Base-by-base conservation (phyloP, 1,140 invertebrate genomes). In the Globodera ellingtonae region DNA sequence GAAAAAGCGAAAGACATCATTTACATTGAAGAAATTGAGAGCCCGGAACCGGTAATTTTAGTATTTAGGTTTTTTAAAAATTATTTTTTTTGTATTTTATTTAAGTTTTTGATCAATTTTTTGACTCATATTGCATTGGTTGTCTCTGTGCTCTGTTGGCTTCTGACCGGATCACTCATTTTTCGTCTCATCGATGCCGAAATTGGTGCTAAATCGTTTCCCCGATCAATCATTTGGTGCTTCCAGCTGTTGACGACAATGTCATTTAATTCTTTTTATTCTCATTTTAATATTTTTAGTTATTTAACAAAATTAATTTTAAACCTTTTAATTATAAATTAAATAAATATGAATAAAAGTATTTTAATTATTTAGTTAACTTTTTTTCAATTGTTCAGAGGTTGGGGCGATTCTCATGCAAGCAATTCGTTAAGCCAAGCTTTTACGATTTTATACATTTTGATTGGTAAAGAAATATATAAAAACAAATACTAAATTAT, bases 341-440 rank as follows among this genome's bases (percentile, higher is more conserved):
- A 35, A 35, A 35, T 35, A 35, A 35, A 35, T n/a, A n/a, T n/a
- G n/a, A n/a, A n/a, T n/a, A n/a, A n/a, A n/a, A n/a, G n/a, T n/a
- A n/a, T n/a, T n/a, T n/a, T n/a, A n/a, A n/a, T 52, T 52, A 52
- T 52, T 52, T 52, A 1, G 8, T 52, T 52, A 35, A 35, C 35
- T 35, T 2, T 52, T 52, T 52, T 52, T 52, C 52, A 52, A 52
- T 52, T 52, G 10, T 52, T 62, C 56, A 62, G 56, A 8, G 75
- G 75, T 52, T 77, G 75, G 75, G 75, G 75, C 46, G 75, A 77
- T 48, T 65, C 75, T 18, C 75, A 48, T 13, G 75, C 75, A 24
- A 48, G 75, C 65, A 77, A 62, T 67, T 44, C 75, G 6, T 21
- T 35, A 67, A 67, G 75, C 24, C 75, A 77, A 67, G 21, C 35